Evolutionary conservation across 2,797 vertebrate genomes (phyloP), one percentile per base, ranked within the genome.

Genomic region (Enteromius paludinosus): DNA sequence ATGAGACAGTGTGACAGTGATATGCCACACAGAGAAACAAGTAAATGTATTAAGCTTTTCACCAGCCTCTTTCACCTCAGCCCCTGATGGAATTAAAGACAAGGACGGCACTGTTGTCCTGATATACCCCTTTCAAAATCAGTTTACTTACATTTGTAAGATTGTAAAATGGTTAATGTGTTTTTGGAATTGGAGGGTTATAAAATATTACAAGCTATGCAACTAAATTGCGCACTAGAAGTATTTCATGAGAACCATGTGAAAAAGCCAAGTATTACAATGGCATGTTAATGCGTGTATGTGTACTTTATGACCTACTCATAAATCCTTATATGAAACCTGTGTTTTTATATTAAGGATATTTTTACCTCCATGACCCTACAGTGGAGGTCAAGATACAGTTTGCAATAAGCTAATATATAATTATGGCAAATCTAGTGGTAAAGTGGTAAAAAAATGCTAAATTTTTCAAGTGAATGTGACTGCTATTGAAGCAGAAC

Each of bases 1-100:
- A 77, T 71, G 77, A 81, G 78, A 84, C 79, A 83, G 65, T 72
- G 84, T 61, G 83, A 28, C 33, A 64, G 14, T 73, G 76, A 82
- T 66, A 61, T 77, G 79, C 77, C 83, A 84, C 35, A 30, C 35
- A 75, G 59, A 61, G 70, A 79, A 47, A 82, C 52, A 74, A 69
- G 79, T 47, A 30, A 54, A 83, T 64, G 45, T 30, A 73, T 73
- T 66, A n/a, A 69, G 38, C 52, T 52, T 71, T 82, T 76, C 59
- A 62, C 18, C 5, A 61, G 38, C 18, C 6, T 61, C 20, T 79
- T 73, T 20, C 70, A 80, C 66, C 25, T 30, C 64, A 68, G 15
- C 15, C 28, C 47, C 23, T 25, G 33, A 25, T 30, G 52, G 38
- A 79, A 20, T 33, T 61, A 28, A 79, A 70, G 11, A 79, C 66